phyloP scores from a whole-genome alignment of 2,797 vertebrate genomes.

The Picus viridis region DNA sequence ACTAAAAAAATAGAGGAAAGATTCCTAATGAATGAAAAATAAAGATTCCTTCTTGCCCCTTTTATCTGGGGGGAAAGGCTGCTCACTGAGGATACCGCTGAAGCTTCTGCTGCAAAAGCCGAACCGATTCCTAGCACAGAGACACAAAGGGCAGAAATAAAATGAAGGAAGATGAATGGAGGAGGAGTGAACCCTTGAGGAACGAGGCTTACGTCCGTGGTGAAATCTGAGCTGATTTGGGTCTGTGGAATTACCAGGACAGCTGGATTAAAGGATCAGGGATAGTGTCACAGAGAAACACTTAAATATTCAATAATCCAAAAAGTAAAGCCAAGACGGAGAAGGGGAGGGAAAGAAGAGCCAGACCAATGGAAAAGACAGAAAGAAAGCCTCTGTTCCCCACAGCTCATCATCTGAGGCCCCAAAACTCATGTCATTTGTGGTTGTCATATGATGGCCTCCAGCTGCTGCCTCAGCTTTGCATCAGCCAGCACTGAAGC shows the following conservation, averaged over 20 bases:
- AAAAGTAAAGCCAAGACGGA: constrained; percentile 39
- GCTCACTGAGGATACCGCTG: constrained; percentile 4
- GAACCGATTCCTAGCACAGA: constrained; percentile 65
- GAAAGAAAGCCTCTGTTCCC: not conserved
- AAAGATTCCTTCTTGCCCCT: not conserved
- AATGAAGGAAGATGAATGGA: constrained; percentile 37
- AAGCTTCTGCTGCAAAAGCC: constrained; percentile 55
- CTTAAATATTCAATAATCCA: constrained; percentile 68
- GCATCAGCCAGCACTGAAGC: not conserved
- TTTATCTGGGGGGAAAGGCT: constrained; percentile 7
- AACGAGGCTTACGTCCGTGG: constrained; percentile 59
- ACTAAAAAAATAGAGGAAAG: not conserved
- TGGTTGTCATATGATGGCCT: not conserved
- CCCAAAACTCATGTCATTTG: not conserved
- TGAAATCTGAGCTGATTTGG: constrained; percentile 72
- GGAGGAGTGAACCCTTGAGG: constrained; percentile 56
- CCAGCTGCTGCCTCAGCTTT: constrained; percentile 19
- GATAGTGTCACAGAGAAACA: constrained; percentile 68
- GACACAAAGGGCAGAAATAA: constrained; percentile 58
- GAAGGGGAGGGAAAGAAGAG: not conserved
- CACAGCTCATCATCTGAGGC: not conserved
- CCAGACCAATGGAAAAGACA: not conserved
- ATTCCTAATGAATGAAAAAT: constrained; percentile 30
- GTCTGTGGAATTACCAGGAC: constrained; percentile 70
- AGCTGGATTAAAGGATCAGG: constrained; percentile 75